Evolutionary conservation across 2,888 invertebrate genomes (phyloP).

Genomic region (Drymonia ruficornis): DNA sequence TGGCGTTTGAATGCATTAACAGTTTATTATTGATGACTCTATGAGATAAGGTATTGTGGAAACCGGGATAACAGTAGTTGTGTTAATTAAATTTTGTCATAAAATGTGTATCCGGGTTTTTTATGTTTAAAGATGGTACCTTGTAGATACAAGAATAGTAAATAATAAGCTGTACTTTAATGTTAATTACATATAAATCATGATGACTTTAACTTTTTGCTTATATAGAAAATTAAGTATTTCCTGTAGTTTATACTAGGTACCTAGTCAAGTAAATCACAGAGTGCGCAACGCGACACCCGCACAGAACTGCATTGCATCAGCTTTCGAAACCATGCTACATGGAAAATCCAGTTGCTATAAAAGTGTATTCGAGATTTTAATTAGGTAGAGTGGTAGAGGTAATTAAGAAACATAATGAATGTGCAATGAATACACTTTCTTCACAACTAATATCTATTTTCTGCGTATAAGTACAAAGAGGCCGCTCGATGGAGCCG

Average conservation of each 20-base stretch:
- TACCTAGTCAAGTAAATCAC: conserved; percentile 29
- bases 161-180: no score
- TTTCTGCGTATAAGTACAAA: background rate
- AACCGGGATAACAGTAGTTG: no score
- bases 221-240: conserved; percentile 10
- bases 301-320: conserved; percentile 57
- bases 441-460: background rate
- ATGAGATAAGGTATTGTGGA: no score
- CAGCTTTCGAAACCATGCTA: conserved; percentile 64
- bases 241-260: conserved; percentile 33
- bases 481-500: background rate
- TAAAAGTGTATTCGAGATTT: background rate
- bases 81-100: no score
- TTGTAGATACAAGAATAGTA: no score
- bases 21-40: background rate
- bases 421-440: no score
- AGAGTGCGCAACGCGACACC: conserved; percentile 34
- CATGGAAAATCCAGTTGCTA: conserved; percentile 46
- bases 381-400: no score
- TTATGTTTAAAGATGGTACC: no score
- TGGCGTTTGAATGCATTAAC: background rate
- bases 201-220: no score
- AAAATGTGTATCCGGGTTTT: no score
- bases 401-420: no score
- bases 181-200: no score